Conservation (phyloP, 2,888 invertebrate species). For the Heteropelma amictum region DNA sequence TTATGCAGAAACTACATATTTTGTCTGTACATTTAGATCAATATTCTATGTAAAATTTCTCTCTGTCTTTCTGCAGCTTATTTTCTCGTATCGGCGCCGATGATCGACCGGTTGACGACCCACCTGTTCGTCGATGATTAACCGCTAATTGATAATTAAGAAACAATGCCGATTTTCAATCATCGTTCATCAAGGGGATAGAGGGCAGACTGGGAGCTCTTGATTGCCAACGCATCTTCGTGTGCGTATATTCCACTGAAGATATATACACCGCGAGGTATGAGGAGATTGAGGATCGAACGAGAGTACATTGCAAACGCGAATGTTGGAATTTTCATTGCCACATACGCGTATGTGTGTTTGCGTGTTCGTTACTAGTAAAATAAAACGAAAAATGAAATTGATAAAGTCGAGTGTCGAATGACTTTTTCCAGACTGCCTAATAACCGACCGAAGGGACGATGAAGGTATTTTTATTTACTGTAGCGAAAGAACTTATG, state of each 20-base stretch:
- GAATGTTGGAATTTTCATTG: conserved; percentile 48
- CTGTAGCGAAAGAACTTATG: too few relatives aligned
- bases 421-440: conserved; percentile 38
- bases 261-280: too few relatives aligned
- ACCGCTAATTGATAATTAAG: conserved; percentile 58
- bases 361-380: background rate
- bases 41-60: too few relatives aligned
- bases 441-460: conserved; percentile 13
- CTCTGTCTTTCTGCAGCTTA: conserved; percentile 15
- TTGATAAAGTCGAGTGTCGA: conserved; percentile 47
- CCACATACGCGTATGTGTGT: background rate
- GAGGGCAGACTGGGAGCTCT: background rate
- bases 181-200: conserved; percentile 49
- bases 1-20: too few relatives aligned
- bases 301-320: conserved; percentile 23
- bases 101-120: conserved; percentile 56
- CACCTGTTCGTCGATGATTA: conserved; percentile 55
- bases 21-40: too few relatives aligned
- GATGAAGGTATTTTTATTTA: conserved; percentile 41
- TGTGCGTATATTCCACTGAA: too few relatives aligned
- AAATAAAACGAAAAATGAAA: conserved; percentile 41
- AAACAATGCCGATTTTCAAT: conserved; percentile 58
- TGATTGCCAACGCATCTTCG: too few relatives aligned
- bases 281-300: conserved; percentile 14
- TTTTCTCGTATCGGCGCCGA: conserved; percentile 55